Evolutionary conservation across 2,797 vertebrate species (phyloP), one percentile per base, ranked within the genome.

Genomic region (Tympanoctomys barrerae): DNA sequence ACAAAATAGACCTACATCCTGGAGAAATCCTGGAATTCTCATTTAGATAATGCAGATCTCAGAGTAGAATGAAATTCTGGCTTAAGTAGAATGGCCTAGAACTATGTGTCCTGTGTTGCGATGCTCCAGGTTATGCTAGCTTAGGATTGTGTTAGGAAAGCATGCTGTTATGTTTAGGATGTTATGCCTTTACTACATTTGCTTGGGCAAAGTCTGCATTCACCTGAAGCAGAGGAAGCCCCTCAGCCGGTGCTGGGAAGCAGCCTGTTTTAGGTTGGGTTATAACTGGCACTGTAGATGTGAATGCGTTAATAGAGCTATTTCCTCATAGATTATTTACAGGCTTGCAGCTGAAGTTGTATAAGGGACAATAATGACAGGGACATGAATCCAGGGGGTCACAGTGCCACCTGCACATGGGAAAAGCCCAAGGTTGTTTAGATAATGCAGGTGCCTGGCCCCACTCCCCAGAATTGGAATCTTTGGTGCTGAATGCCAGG

Each of bases 161-260:
- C 11, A 36, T n/a, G 46, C 73, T 9, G 3, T 85, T n/a, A 46
- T 64, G 11, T 28, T 89, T 86, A 66, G 24, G 4, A 28, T 39
- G 19, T 49, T 42, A 5, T 19, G 33, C 19, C 8, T 82, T 87
- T 89, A 83, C n/a, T 77, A 22, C 54, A 78, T 75, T 91, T 93
- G 31, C 46, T 93, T 49, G 33, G 28, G 13, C 28, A 36, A 61
- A 85, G 81, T 94, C 16, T 26, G 0, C 71, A 70, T n/a, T 91
- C 81, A 62, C 68, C 42, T 61, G 93, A 96, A 64, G 26, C 77
- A 79, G 83, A 57, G n/a, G 87, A n/a, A 84, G 81, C 10, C 21
- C 93, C 49, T 42, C 82, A 28, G 52, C 39, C 33, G 11, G 10
- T 6, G 33, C 49, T 80, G 86, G 54, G 59, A 54, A 57, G 39